Evolutionary conservation across 2,888 invertebrate genomes (phyloP), one percentile per base, ranked within the genome.

Genomic region (Notodromas monacha): DNA sequence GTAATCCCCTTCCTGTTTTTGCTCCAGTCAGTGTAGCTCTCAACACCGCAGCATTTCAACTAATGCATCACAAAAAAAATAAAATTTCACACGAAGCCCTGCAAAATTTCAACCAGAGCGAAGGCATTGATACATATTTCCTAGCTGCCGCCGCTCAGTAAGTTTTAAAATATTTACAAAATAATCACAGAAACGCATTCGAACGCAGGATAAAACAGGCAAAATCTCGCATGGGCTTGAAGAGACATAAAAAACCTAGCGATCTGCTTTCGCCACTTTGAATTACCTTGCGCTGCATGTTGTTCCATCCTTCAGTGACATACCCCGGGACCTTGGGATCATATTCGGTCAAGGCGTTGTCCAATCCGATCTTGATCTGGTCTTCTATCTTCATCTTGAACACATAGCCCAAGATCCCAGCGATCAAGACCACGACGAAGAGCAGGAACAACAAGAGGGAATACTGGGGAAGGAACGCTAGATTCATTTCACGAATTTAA

Each of bases 391-490:
- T 69, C 43, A 68, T 68, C 28, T 74, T 60, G 54, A 79, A 84
- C 30, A 81, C 76, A 47, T 76, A 79, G 31, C 74, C 73, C 33
- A 84, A 56, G 36, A 84, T 69, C 27, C 77, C 84, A 21, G 79
- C 79, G 35, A 81, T 68, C 37, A 81, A 52, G 64, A 84, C 68
- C 36, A 69, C 69, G 36, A 81, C 68, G 52, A 81, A 77, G 40
- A 84, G 65, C 39, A 81, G 57, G 45, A 81, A 66, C 30, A 84
- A 59, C 14, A 76, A 58, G 41, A 79, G 68, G 54, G 79, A 77
- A 50, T 77, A 77, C 77, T 21, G 21, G 21, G 8, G n/a, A n/a
- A 21, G 21, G n/a, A 21, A n/a, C n/a, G n/a, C n/a, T n/a, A n/a
- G n/a, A n/a, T n/a, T n/a, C n/a, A n/a, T n/a, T n/a, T n/a, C n/a